These are phyloP conservation scores for Saccostrea echinata DNA, from an alignment of 1,140 invertebrate genomes.

Conservation along the genomic window DNA sequence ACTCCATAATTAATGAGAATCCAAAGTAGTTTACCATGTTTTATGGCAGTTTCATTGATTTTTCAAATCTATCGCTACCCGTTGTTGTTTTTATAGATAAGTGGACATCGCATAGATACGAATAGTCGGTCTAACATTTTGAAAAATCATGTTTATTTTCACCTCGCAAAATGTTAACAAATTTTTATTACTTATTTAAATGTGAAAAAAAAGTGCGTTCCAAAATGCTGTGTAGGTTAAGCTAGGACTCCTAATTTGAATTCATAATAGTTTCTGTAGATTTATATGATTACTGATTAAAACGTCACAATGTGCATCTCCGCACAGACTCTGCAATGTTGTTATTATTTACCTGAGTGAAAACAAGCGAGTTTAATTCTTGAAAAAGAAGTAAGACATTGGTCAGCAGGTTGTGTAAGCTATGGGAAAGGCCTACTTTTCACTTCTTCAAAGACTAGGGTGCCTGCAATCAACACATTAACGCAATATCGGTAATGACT, in stretches of 20 bases:
- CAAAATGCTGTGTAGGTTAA: too few relatives aligned
- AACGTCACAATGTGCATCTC: too few relatives aligned
- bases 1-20: constrained; percentile 23
- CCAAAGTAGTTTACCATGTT: constrained; percentile 34
- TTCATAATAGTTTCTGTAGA: too few relatives aligned
- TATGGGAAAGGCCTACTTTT: background rate
- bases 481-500: background rate
- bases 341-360: too few relatives aligned
- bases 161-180: too few relatives aligned
- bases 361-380: too few relatives aligned
- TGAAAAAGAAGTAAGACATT: background rate
- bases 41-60: constrained; percentile 13
- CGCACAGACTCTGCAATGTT: too few relatives aligned
- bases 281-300: too few relatives aligned
- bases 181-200: too few relatives aligned
- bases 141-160: background rate
- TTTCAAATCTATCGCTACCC: background rate
- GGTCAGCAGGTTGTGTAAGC: background rate
- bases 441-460: background rate
- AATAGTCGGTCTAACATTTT: background rate
- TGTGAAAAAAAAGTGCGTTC: too few relatives aligned
- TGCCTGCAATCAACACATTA: constrained; percentile 6
- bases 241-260: too few relatives aligned
- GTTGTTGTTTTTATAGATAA: background rate
- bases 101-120: background rate